phyloP scores from a whole-genome alignment of 2,113 vertebrate genomes.

The Picathartes gymnocephalus region DNA sequence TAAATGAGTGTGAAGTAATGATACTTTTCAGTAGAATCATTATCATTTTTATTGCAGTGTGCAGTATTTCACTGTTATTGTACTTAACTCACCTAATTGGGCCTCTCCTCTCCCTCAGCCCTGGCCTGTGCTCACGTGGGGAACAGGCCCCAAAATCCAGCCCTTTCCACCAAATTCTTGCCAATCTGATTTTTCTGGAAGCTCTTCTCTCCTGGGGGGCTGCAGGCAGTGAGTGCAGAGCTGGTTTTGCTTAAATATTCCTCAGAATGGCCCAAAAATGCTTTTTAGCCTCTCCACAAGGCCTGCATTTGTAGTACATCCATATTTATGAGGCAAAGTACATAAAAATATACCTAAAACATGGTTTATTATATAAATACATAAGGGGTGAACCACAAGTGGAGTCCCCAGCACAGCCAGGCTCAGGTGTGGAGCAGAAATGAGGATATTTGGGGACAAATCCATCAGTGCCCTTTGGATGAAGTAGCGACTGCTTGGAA shows the following conservation, averaged over 20 bases:
- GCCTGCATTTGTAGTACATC: background rate
- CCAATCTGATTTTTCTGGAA: background rate
- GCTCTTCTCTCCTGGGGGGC: background rate
- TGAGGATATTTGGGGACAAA: background rate
- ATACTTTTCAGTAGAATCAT: constrained; percentile 54
- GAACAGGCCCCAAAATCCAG: background rate
- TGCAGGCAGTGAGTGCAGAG: background rate
- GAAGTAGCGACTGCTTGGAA: background rate
- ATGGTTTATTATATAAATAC: background rate
- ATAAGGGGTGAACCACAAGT: accelerated
- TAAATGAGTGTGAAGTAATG: constrained; percentile 69
- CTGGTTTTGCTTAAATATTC: background rate
- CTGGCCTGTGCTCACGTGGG: background rate
- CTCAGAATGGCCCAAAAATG: background rate
- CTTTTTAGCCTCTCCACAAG: background rate
- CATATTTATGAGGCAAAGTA: accelerated
- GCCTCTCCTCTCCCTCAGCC: background rate
- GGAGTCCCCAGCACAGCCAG: background rate
- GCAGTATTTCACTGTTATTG: constrained; percentile 18
- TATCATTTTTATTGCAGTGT: constrained; percentile 55
- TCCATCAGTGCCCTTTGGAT: background rate
- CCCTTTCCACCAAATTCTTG: background rate
- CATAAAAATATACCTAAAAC: background rate
- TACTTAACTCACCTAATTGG: constrained; percentile 38
- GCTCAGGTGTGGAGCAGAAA: background rate